Evolutionary conservation across 1,140 invertebrate genomes (phyloP), one percentile per base, ranked within the genome.

Genomic region (Paracyclopina nana): DNA sequence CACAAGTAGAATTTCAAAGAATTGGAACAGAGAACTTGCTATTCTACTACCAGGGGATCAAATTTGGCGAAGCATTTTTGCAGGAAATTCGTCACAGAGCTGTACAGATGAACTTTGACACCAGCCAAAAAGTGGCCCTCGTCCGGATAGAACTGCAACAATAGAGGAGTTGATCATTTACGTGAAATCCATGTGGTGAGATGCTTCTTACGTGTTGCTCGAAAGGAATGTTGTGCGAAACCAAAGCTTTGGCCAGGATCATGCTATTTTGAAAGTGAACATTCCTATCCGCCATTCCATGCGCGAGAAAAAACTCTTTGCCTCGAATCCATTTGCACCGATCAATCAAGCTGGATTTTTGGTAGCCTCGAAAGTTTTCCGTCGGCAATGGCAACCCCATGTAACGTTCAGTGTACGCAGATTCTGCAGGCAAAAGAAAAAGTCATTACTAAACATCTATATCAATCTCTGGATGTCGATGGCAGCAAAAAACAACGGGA

Each of bases 31-130:
- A n/a, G n/a, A n/a, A n/a, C n/a, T n/a, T n/a, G n/a, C n/a, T n/a
- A n/a, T n/a, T n/a, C n/a, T n/a, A n/a, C n/a, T n/a, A n/a, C n/a
- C n/a, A n/a, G n/a, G n/a, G n/a, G n/a, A n/a, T n/a, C n/a, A n/a
- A n/a, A n/a, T n/a, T n/a, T n/a, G n/a, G n/a, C n/a, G 8, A 38
- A 38, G 34, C 34, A 38, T 20, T 38, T 38, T 38, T 38, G 34
- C 20, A 38, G 9, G 20, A 38, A 38, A 16, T 38, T n/a, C 34
- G 34, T 16, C 20, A 38, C 34, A 38, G n/a, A 16, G n/a, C n/a
- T 16, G 34, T 38, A 38, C 34, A 38, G 20, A 38, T 38, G 34
- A n/a, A 4, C n/a, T 8, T 38, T 38, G 34, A 20, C 34, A 20
- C 34, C 34, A 16, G 14, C 34, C 34, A 38, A 20, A 38, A 38